Evolutionary conservation across 2,888 invertebrate genomes (phyloP), one percentile per base, ranked within the genome.

Genomic region (Harpalus rufipes): DNA sequence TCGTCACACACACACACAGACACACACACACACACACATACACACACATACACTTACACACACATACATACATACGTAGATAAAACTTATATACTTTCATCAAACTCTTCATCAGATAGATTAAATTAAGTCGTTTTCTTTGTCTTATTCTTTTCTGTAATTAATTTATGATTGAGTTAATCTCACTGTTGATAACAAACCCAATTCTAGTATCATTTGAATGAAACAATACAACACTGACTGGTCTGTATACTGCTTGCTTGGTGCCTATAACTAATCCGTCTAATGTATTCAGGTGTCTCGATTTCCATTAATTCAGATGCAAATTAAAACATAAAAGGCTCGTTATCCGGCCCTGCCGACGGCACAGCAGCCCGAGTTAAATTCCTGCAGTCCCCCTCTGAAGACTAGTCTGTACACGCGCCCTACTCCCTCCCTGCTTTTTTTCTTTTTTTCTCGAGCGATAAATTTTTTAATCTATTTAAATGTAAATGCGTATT

Each of bases 251-350:
- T 58, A 16, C 16, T 39, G 25, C 51, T 44, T 32, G 21, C 44
- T 25, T 32, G 25, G 56, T 68, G 68, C 82, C 58, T 41, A 78
- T 58, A 72, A 51, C 82, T 68, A 82, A 82, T 82, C 58, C 58
- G 12, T 72, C 82, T 82, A 82, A 82, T 82, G 82, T 82, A 82
- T 82, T 82, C 82, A 82, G 82, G 82, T 82, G 82, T 82, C 82
- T 82, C 25, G 82, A 82, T 82, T 82, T 82, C 82, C 82, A 82
- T 82, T 82, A 82, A 82, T 82, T 82, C 82, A 82, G 51, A 82
- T 82, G 82, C 82, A 82, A 82, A 82, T 82, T 82, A 82, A 82
- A 82, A 82, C 82, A 82, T 82, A 82, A 82, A 82, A 72, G 68
- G 10, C 82, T 82, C 82, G 82, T 82, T 82, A 82, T 82, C 82